Conservation (phyloP, 2,888 invertebrate species). For the Drosophila paucipuncta region DNA sequence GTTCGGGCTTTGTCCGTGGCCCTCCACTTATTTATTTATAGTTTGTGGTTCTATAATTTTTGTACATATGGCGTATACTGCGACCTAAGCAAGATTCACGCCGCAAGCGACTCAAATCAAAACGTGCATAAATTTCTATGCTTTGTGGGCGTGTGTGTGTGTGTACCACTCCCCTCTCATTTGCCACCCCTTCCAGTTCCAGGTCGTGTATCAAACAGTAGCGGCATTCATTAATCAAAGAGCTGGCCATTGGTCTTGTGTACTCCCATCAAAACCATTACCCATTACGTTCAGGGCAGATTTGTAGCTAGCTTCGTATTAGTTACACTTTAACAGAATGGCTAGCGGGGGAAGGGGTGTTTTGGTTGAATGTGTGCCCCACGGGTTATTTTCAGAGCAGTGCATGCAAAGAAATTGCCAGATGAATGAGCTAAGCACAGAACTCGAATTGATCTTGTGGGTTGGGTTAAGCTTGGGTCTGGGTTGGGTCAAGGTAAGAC, state of each 20-base stretch:
- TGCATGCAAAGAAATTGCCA: conserved; percentile 56
- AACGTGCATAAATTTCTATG: conserved; percentile 67
- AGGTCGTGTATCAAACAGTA: conserved; percentile 64
- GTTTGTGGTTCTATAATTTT: conserved; percentile 48
- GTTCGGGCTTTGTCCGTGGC: conserved; percentile 12
- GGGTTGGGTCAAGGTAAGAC: conserved; percentile 57
- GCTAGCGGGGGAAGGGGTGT: background rate
- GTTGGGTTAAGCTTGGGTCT: conserved; percentile 27
- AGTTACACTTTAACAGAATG: conserved; percentile 63
- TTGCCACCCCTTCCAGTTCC: background rate
- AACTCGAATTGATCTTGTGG: conserved; percentile 30
- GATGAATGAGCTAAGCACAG: conserved; percentile 21
- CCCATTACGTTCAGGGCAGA: conserved; percentile 35
- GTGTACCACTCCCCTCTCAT: conserved; percentile 4
- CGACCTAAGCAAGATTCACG: conserved; percentile 35
- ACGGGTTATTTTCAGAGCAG: conserved; percentile 22
- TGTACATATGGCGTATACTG: conserved; percentile 26
- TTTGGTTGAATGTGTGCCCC: conserved; percentile 25
- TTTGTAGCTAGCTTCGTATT: conserved; percentile 49
- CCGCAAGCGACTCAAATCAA: conserved; percentile 64
- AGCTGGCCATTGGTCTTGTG: conserved; percentile 47
- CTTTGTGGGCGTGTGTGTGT: conserved; percentile 2
- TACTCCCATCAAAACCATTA: conserved; percentile 38
- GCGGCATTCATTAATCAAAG: conserved; percentile 76
- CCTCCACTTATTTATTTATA: conserved; percentile 24